These are phyloP conservation scores for Sclerurus mexicanus DNA, from an alignment of 2,113 vertebrate species.

Conservation along the genomic window DNA sequence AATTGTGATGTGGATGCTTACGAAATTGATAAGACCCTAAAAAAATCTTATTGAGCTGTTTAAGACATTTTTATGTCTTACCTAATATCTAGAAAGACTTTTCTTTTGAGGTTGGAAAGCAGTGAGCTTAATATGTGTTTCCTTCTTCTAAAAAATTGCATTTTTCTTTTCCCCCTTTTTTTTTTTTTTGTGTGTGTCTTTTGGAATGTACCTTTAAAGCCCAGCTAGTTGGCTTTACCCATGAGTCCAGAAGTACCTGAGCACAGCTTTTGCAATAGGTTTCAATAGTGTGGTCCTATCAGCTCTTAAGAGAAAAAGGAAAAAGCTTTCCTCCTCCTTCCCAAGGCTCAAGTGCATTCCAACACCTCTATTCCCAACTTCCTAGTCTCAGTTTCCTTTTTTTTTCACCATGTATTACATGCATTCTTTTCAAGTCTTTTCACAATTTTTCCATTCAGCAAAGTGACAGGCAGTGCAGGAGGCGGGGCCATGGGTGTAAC, in stretches of 20 bases:
- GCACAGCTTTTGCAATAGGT: background rate
- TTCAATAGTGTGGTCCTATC: background rate
- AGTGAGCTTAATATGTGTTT: background rate
- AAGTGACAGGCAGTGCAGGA: background rate
- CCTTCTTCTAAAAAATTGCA: background rate
- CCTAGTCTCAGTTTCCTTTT: background rate
- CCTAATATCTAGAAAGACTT: background rate
- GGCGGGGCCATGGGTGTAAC: background rate
- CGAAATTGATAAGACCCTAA: background rate
- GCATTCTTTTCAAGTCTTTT: background rate
- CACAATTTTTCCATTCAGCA: background rate
- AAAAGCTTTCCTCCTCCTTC: background rate
- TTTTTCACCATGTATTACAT: background rate
- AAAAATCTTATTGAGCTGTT: background rate
- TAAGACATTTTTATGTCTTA: slow-evolving; percentile 11
- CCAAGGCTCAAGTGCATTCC: background rate
- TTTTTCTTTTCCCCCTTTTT: background rate
- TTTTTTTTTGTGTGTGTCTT: background rate
- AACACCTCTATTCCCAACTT: background rate
- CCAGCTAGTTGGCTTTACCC: background rate
- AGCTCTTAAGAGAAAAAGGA: background rate
- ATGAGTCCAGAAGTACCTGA: background rate
- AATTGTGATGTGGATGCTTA: background rate
- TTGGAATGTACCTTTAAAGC: slow-evolving; percentile 34
- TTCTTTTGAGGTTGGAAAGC: background rate